Conservation (phyloP, 1,140 invertebrate genomes). For the Cheumatopsyche charites region DNA sequence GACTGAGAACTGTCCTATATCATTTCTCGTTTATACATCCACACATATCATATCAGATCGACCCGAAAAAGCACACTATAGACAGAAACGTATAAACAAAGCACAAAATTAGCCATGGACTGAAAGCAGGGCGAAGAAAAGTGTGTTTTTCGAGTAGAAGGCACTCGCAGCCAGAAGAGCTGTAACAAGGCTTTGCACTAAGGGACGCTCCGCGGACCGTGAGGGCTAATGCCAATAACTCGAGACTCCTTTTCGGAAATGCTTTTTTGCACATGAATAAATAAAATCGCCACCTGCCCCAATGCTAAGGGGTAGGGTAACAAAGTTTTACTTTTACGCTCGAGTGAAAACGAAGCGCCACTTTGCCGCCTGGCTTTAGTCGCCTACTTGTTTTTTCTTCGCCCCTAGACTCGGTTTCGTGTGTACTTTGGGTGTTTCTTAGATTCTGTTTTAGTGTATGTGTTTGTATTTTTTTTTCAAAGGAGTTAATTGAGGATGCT, state of each 20-base stretch:
- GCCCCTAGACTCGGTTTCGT: too few species aligned
- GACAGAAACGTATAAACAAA: too few species aligned
- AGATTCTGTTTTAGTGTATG: too few species aligned
- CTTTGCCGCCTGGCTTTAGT: constrained; percentile 34
- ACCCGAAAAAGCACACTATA: too few species aligned
- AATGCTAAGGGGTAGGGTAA: too few species aligned
- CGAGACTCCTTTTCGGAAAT: constrained; percentile 16
- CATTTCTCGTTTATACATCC: too few species aligned
- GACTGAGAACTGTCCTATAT: too few species aligned
- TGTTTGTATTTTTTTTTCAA: too few species aligned
- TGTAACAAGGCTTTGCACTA: constrained; percentile 48
- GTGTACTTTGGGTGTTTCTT: too few species aligned
- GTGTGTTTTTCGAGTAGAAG: constrained; percentile 21
- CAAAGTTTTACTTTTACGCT: constrained; percentile 47
- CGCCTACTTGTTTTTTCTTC: constrained; percentile 13
- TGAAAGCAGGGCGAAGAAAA: neutral
- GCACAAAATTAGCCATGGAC: too few species aligned
- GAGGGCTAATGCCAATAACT: constrained; percentile 42
- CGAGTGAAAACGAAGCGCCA: constrained; percentile 28
- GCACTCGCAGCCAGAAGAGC: constrained; percentile 21
- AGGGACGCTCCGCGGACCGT: constrained; percentile 12
- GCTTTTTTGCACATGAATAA: constrained; percentile 49
- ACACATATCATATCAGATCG: too few species aligned
- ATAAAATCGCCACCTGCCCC: constrained; percentile 48
- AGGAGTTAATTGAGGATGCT: too few species aligned